Evolutionary conservation across 2,888 invertebrate species (phyloP).

Genomic region (Drosophila fulvimacula): DNA sequence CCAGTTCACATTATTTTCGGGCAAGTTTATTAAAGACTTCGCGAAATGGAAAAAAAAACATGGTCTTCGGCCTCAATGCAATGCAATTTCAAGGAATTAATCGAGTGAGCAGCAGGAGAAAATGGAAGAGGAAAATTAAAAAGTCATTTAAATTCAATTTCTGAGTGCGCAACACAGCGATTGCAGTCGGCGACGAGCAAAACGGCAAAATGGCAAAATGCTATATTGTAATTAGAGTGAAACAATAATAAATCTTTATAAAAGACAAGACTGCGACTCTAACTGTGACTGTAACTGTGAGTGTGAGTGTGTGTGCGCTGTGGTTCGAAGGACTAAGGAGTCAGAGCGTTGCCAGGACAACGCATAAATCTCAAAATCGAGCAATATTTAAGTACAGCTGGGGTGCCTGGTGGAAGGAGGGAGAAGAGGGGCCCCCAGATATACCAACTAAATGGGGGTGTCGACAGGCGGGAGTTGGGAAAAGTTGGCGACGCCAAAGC

Average conservation of each 20-base stretch:
- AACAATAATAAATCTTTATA: constrained; percentile 74
- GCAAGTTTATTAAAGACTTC: constrained; percentile 20
- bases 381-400: constrained; percentile 54
- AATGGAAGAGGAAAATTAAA: constrained; percentile 67
- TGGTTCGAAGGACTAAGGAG: not conserved
- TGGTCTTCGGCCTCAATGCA: constrained; percentile 40
- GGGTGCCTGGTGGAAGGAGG: not conserved
- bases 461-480: not conserved
- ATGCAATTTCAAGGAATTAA: constrained; percentile 56
- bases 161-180: constrained; percentile 41
- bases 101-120: constrained; percentile 49
- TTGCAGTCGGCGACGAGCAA: constrained; percentile 38
- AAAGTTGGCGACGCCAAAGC: constrained; percentile 7
- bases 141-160: constrained; percentile 79
- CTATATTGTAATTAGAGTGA: constrained; percentile 75
- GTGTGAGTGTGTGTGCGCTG: constrained; percentile 2
- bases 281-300: constrained; percentile 1
- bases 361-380: constrained; percentile 70
- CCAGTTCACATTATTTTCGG: not conserved
- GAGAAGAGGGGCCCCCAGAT: constrained; percentile 11
- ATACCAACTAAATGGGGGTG: constrained; percentile 26
- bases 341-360: constrained; percentile 49
- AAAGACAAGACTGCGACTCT: constrained; percentile 34
- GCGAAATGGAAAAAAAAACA: not conserved
- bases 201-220: constrained; percentile 45